Evolutionary conservation across 2,888 invertebrate genomes (phyloP).

Genomic region (Agonopterix alstromeriana): DNA sequence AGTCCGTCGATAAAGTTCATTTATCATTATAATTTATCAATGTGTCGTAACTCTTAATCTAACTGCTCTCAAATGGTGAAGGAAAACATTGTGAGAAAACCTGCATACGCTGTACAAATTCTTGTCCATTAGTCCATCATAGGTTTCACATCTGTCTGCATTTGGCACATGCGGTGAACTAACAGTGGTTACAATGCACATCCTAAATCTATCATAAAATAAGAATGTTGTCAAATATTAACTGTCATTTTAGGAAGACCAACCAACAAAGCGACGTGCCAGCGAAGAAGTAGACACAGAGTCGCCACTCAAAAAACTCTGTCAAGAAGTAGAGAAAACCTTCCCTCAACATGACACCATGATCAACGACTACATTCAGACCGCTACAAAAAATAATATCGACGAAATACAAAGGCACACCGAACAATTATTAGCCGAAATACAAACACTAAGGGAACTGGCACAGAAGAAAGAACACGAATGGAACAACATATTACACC

Average conservation of each 20-base stretch:
- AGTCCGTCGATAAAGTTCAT: no score
- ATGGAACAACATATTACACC: constrained; percentile 88
- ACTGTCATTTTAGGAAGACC: constrained; percentile 47
- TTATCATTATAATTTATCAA: no score
- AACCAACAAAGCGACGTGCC: constrained; percentile 47
- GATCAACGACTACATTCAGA: constrained; percentile 79
- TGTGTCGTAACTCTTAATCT: no score
- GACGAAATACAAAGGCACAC: constrained; percentile 79
- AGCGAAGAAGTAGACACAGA: constrained; percentile 64
- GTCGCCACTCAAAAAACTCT: constrained; percentile 65
- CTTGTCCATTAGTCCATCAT: no score
- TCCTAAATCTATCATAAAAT: not conserved
- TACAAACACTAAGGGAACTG: constrained; percentile 83
- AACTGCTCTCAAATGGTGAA: no score
- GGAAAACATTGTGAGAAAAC: no score
- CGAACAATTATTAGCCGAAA: constrained; percentile 80
- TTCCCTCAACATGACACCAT: constrained; percentile 77
- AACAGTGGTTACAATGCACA: no score
- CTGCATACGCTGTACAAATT: no score
- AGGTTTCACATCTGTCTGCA: no score
- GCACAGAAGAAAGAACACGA: constrained; percentile 90
- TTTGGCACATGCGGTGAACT: no score
- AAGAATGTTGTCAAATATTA: not conserved
- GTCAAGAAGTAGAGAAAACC: constrained; percentile 68
- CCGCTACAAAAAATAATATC: constrained; percentile 76